These are phyloP conservation scores for Gasterosteus nipponicus DNA, from an alignment of 2,113 vertebrate species.

Conservation along the genomic window DNA sequence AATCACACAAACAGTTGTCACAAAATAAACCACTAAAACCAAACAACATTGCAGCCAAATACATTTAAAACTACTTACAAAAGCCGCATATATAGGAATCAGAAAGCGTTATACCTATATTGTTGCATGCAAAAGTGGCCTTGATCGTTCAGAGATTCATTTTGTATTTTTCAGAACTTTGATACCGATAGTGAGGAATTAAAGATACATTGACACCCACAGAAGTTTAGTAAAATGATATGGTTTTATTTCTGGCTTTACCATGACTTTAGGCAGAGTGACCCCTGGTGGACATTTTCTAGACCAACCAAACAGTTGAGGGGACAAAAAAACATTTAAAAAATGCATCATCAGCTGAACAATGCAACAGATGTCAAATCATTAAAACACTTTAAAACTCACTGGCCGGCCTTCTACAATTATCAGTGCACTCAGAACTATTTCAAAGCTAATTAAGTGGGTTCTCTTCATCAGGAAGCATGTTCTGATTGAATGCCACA, in stretches of 20 bases:
- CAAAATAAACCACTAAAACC: not conserved
- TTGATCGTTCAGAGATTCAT: not conserved
- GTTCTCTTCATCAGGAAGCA: constrained; percentile 3
- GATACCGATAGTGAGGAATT: not conserved
- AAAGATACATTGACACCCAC: not conserved
- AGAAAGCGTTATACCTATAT: not conserved
- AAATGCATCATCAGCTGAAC: not conserved
- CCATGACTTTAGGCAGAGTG: constrained; percentile 17
- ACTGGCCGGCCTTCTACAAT: not conserved
- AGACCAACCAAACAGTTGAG: not conserved
- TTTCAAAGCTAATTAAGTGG: constrained; percentile 10
- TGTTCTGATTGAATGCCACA: not conserved
- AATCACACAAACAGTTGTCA: constrained; percentile 47
- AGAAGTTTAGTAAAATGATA: not conserved
- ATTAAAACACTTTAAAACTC: not conserved
- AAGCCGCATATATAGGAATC: not conserved
- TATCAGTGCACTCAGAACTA: not conserved
- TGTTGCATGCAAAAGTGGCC: not conserved
- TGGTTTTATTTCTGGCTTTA: not conserved
- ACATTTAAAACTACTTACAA: constrained; percentile 15
- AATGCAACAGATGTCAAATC: not conserved
- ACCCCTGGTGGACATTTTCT: constrained; percentile 53
- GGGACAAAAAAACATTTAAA: not conserved
- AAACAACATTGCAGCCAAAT: constrained; percentile 9
- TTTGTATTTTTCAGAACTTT: not conserved